These are phyloP conservation scores for Zaprionus tsacasi DNA, from an alignment of 1,140 invertebrate genomes.

Conservation along the genomic window DNA sequence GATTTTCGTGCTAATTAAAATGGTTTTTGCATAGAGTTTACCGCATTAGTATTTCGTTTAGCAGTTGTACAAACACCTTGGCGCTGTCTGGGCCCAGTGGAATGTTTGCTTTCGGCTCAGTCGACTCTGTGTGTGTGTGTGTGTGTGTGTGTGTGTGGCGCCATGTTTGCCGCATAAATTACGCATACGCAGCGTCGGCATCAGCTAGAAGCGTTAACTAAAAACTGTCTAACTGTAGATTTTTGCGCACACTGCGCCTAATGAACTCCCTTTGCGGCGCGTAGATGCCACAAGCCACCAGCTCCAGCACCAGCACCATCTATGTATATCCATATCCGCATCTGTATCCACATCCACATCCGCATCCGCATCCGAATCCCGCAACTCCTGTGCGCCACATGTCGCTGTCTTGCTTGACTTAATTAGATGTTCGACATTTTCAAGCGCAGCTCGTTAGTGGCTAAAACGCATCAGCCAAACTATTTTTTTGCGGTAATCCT, in stretches of 20 bases:
- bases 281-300: not conserved
- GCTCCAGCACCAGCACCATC: not conserved
- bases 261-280: constrained; percentile 60
- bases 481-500: not conserved
- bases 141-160: constrained; percentile 16
- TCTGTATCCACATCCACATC: constrained; percentile 1
- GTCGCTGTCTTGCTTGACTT: constrained; percentile 49
- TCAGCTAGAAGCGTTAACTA: constrained; percentile 33
- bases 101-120: constrained; percentile 43
- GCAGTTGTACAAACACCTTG: constrained; percentile 75
- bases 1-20: constrained; percentile 83
- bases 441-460: constrained; percentile 68
- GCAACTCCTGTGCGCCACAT: not conserved
- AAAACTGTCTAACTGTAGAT: constrained; percentile 52
- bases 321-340: constrained; percentile 3
- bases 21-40: constrained; percentile 82
- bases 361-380: constrained; percentile 19
- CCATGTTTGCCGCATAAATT: constrained; percentile 66
- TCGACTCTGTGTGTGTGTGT: constrained; percentile 4
- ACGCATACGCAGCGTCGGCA: constrained; percentile 68
- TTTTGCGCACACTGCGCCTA: constrained; percentile 60
- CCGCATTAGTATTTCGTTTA: constrained; percentile 81
- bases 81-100: constrained; percentile 34
- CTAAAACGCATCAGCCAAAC: constrained; percentile 14
- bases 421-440: constrained; percentile 69